A percentile compares a stretch with the other conserved stretches of the same genome.
These are phyloP conservation scores for Muricea muricata DNA, from an alignment of 92 coral and sea anemone genomes.

Conservation along the genomic window DNA sequence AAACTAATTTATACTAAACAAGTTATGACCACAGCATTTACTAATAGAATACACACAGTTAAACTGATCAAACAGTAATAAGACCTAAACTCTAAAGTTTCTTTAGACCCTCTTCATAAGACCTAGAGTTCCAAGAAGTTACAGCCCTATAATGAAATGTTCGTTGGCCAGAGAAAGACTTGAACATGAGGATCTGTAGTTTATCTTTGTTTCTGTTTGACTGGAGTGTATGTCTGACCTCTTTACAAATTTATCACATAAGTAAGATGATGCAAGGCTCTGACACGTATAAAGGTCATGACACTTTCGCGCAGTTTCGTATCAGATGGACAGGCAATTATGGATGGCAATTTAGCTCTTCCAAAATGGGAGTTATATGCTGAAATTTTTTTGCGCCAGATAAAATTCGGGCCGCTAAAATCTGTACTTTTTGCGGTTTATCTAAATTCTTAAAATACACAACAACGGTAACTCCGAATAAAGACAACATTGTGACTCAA, in stretches of 20 bases:
- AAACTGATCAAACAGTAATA: too few species aligned
- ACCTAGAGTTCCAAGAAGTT: slow-evolving; percentile 31
- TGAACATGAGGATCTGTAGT: slow-evolving; percentile 33
- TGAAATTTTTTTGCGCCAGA: slow-evolving; percentile 33
- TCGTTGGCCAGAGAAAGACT: slow-evolving; percentile 25
- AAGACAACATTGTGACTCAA: too few species aligned
- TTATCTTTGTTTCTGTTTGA: slow-evolving; percentile 43
- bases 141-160: slow-evolving; percentile 37
- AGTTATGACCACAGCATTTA: too few species aligned
- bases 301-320: slow-evolving; percentile 24
- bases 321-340: slow-evolving; percentile 25
- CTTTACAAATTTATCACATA: slow-evolving; percentile 38
- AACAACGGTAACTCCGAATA: too few species aligned
- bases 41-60: too few species aligned
- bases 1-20: too few species aligned
- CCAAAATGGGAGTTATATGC: slow-evolving; percentile 34
- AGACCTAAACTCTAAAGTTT: too few species aligned
- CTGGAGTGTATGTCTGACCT: slow-evolving; percentile 39
- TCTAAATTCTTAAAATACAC: too few species aligned
- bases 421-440: slow-evolving; percentile 30
- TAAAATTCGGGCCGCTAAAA: slow-evolving; percentile 8
- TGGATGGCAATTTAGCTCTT: slow-evolving; percentile 32
- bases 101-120: too few species aligned
- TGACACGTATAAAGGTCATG: slow-evolving; percentile 39
- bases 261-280: slow-evolving; percentile 29